A percentile compares a stretch with the other conserved stretches of the same genome.
phyloP scores from a whole-genome alignment of 2,888 invertebrate species.

The Ophion costatus region DNA sequence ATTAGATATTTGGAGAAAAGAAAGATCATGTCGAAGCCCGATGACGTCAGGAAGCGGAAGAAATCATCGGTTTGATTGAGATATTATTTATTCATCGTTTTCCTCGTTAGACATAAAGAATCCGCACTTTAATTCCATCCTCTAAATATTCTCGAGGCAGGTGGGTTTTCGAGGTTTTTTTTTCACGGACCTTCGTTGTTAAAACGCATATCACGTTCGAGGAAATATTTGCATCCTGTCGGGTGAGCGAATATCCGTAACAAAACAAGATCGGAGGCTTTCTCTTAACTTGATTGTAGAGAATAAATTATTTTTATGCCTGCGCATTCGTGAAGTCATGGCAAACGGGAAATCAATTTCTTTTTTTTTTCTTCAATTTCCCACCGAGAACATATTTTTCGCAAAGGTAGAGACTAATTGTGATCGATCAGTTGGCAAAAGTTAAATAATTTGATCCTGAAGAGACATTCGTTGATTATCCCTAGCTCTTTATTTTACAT shows the following conservation, averaged over 20 bases:
- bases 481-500: constrained; percentile 53
- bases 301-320: constrained; percentile 36
- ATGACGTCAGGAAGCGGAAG: constrained; percentile 18
- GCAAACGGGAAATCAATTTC: constrained; percentile 39
- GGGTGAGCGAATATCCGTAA: constrained; percentile 48
- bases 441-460: constrained; percentile 37
- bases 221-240: constrained; percentile 43
- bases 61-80: constrained; percentile 33
- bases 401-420: constrained; percentile 53
- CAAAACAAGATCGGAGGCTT: constrained; percentile 45
- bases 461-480: constrained; percentile 43
- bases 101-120: constrained; percentile 45
- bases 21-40: neutral
- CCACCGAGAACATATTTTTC: constrained; percentile 31
- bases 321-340: constrained; percentile 13
- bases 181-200: constrained; percentile 68
- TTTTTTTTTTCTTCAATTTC: neutral
- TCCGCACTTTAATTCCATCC: constrained; percentile 24
- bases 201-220: constrained; percentile 62
- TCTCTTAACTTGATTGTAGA: constrained; percentile 35
- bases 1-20: neutral
- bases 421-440: constrained; percentile 37
- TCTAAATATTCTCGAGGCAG: constrained; percentile 50
- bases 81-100: constrained; percentile 53
- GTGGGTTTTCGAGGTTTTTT: constrained; percentile 25